Evolutionary conservation across 2,888 invertebrate species (phyloP).

Genomic region (Aquatica leii): DNA sequence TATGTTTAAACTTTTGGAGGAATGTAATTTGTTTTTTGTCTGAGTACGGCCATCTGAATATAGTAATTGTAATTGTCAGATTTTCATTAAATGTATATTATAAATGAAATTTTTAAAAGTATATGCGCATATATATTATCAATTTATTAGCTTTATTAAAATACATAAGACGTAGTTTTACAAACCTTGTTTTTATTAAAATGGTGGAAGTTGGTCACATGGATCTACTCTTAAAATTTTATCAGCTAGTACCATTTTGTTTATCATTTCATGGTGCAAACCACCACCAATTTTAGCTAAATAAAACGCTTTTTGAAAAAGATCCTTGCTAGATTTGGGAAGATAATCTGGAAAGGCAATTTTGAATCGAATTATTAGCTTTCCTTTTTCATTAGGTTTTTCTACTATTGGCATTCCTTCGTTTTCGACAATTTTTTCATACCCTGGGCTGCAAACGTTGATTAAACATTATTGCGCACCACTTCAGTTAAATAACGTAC

Average conservation of each 20-base stretch:
- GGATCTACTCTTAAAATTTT: constrained; percentile 59
- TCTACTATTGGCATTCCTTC: constrained; percentile 79
- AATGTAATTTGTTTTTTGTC: too few species aligned
- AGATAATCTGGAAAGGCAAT: constrained; percentile 67
- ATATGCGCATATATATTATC: too few species aligned
- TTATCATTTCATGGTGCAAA: constrained; percentile 56
- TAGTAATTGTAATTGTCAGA: too few species aligned
- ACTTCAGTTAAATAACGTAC: constrained; percentile 56
- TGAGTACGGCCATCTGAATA: too few species aligned
- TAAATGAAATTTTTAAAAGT: too few species aligned
- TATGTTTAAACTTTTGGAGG: too few species aligned
- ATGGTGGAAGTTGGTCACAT: constrained; percentile 57
- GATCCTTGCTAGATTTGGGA: constrained; percentile 61
- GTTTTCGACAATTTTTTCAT: constrained; percentile 71
- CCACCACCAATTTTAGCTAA: constrained; percentile 54
- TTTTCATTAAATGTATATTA: too few species aligned
- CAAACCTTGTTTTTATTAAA: constrained; percentile 30
- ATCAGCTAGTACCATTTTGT: constrained; percentile 59
- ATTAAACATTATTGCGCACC: neutral
- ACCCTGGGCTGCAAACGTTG: constrained; percentile 64
- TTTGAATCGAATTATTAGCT: constrained; percentile 74
- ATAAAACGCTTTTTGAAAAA: constrained; percentile 55
- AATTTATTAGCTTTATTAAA: too few species aligned
- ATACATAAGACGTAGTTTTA: too few species aligned
- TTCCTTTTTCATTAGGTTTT: constrained; percentile 70